phyloP scores from a whole-genome alignment of 2,113 vertebrate species.

The Halichoerus grypus region DNA sequence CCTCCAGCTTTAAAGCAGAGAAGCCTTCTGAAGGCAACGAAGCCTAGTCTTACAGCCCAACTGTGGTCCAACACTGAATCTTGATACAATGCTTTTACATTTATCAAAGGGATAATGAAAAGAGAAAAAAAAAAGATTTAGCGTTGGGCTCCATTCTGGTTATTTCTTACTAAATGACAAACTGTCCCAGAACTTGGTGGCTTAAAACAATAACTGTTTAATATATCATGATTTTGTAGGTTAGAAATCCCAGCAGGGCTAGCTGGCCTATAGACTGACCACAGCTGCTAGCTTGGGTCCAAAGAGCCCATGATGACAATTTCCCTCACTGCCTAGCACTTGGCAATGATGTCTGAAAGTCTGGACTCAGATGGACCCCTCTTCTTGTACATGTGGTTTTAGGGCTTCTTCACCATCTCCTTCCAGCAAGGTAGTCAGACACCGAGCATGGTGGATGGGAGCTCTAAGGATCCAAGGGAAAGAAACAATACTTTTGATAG shows the following conservation, averaged over 20 bases:
- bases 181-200: background rate
- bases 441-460: background rate
- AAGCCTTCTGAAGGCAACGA: background rate
- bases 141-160: background rate
- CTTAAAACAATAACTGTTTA: background rate
- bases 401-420: background rate
- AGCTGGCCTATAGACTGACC: background rate
- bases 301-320: background rate
- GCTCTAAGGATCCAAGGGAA: background rate
- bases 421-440: background rate
- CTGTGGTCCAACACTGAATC: background rate
- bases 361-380: no score
- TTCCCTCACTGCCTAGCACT: background rate
- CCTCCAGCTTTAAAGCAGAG: background rate
- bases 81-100: background rate
- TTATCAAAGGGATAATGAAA: background rate
- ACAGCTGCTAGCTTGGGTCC: background rate
- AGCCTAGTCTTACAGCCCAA: background rate
- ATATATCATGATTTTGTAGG: background rate
- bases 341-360: background rate
- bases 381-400: accelerated
- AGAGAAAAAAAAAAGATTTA: background rate
- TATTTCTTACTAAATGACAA: background rate
- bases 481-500: background rate
- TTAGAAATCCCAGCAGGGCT: background rate